Evolutionary conservation across 2,797 vertebrate species (phyloP).

Genomic region (Spea hammondii): DNA sequence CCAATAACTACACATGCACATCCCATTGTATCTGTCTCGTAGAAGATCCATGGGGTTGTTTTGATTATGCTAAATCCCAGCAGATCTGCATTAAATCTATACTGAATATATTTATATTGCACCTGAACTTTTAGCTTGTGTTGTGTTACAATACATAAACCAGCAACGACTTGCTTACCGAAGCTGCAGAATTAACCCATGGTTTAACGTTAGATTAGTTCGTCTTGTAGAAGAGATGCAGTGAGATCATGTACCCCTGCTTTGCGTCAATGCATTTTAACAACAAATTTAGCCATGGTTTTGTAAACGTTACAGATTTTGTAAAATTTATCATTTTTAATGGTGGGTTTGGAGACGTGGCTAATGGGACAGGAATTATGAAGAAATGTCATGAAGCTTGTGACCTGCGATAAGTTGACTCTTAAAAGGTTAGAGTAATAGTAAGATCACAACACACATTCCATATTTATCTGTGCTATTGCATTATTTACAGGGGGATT

Average conservation of each 20-base stretch:
- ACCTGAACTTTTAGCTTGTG: slow-evolving; percentile 41
- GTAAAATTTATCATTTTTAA: no score
- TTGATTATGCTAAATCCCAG: slow-evolving; percentile 30
- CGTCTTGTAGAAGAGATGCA: neutral
- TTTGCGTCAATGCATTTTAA: no score
- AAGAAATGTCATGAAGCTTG: no score
- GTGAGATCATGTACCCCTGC: no score
- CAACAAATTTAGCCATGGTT: no score
- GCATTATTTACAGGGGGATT: neutral
- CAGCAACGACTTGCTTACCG: neutral
- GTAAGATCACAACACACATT: neutral
- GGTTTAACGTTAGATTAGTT: neutral
- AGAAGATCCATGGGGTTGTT: slow-evolving; percentile 37
- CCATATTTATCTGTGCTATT: neutral
- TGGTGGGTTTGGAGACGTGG: no score
- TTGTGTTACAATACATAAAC: slow-evolving; percentile 6
- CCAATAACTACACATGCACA: slow-evolving; percentile 22
- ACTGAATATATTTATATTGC: slow-evolving; percentile 12
- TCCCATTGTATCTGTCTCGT: slow-evolving; percentile 38
- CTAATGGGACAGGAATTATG: no score
- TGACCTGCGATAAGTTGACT: no score
- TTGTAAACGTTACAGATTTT: no score
- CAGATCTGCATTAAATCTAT: slow-evolving; percentile 39
- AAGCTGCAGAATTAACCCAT: slow-evolving; percentile 17
- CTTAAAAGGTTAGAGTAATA: no score